phyloP scores from a whole-genome alignment of 1,140 invertebrate species.

The Carcinoscorpius rotundicauda region DNA sequence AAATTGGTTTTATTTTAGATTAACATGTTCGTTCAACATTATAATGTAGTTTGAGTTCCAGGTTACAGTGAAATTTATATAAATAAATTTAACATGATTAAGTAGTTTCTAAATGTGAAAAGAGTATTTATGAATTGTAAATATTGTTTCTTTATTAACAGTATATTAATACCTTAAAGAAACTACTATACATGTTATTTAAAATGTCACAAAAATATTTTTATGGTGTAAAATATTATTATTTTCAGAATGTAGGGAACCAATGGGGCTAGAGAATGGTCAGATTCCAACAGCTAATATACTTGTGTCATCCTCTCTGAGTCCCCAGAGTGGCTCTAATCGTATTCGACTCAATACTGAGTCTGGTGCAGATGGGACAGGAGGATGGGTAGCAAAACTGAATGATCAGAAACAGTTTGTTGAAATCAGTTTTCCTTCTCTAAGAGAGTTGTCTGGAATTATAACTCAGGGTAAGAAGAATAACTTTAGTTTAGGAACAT shows the following conservation, averaged over 20 bases:
- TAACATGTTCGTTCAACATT: too few species aligned
- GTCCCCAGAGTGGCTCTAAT: slow-evolving; percentile 9
- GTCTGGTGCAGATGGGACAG: slow-evolving; percentile 10
- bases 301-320: slow-evolving; percentile 16
- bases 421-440: slow-evolving; percentile 59
- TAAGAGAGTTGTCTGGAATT: slow-evolving; percentile 60
- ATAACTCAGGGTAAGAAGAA: slow-evolving; percentile 47
- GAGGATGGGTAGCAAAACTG: slow-evolving; percentile 27
- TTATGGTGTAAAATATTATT: neutral
- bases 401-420: slow-evolving; percentile 24
- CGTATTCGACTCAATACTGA: slow-evolving; percentile 16
- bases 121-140: too few species aligned
- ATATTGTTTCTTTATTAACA: too few species aligned
- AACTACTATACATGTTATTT: slow-evolving; percentile 17
- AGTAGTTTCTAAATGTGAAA: too few species aligned
- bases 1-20: too few species aligned
- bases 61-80: too few species aligned
- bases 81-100: too few species aligned
- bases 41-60: too few species aligned
- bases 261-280: slow-evolving; percentile 15
- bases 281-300: slow-evolving; percentile 8
- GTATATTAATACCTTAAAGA: slow-evolving; percentile 1
- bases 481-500: too few species aligned
- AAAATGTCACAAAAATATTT: slow-evolving; percentile 7
- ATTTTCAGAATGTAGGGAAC: slow-evolving; percentile 3